Percentiles rank a stretch among this genome's conserved stretches.
Conservation (phyloP, 2,113 vertebrate genomes). For the Oreamnos americanus region DNA sequence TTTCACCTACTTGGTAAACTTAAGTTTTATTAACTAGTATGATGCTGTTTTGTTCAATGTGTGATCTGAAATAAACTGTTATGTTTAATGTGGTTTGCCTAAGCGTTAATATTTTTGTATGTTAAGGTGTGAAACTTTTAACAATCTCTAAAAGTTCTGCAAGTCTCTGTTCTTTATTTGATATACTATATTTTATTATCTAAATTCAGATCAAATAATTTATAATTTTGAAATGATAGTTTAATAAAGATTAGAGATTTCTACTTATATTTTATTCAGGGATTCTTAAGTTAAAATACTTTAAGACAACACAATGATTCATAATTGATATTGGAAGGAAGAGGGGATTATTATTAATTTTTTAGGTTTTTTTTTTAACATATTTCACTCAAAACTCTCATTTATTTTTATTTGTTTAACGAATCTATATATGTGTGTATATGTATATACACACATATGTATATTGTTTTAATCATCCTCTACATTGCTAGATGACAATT, state of each 20-base stretch:
- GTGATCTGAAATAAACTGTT: conserved; percentile 15
- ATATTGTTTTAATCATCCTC: background rate
- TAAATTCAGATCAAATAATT: conserved; percentile 34
- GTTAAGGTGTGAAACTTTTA: background rate
- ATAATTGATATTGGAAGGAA: background rate
- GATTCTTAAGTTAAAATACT: background rate
- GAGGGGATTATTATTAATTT: background rate
- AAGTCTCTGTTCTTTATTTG: background rate
- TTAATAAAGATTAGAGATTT: conserved; percentile 9
- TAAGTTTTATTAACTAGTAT: background rate
- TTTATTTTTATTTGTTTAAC: background rate
- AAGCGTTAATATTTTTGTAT: background rate
- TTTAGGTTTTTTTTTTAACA: background rate
- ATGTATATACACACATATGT: background rate
- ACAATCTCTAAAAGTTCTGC: background rate
- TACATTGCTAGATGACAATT: background rate
- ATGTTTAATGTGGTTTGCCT: background rate
- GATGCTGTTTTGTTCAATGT: background rate
- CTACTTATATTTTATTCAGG: background rate
- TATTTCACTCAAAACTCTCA: background rate
- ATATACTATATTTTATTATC: background rate
- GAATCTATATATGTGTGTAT: background rate
- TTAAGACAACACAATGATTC: background rate
- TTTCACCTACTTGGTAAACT: background rate
- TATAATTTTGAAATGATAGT: conserved; percentile 13